These are phyloP conservation scores for Periphyllus acericola DNA, from an alignment of 2,888 invertebrate genomes.

Conservation along the genomic window DNA sequence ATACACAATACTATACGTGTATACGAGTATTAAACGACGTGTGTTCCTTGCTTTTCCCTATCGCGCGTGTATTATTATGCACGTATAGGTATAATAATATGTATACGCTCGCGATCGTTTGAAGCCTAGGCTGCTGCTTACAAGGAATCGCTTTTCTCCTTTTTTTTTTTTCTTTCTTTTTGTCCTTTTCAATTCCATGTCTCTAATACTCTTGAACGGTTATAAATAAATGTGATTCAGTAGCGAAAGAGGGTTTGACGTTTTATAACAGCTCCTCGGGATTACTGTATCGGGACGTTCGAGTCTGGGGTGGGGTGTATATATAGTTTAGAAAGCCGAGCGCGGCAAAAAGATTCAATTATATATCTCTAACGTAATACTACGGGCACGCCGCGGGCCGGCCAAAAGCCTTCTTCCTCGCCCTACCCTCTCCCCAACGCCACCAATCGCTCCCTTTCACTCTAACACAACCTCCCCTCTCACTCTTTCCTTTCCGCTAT, in stretches of 20 bases:
- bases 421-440: slow-evolving; percentile 12
- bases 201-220: slow-evolving; percentile 61
- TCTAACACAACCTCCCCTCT: neutral
- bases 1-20: neutral
- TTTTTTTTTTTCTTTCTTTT: slow-evolving; percentile 23
- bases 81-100: neutral
- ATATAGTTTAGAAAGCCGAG: slow-evolving; percentile 49
- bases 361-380: slow-evolving; percentile 56
- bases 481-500: neutral
- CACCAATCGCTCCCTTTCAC: slow-evolving; percentile 8
- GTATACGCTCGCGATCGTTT: neutral
- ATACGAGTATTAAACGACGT: slow-evolving; percentile 19
- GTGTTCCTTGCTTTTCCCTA: slow-evolving; percentile 19
- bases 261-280: slow-evolving; percentile 61
- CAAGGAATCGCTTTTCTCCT: slow-evolving; percentile 25
- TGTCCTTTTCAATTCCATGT: slow-evolving; percentile 53
- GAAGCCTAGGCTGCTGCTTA: neutral
- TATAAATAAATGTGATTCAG: slow-evolving; percentile 62
- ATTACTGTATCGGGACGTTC: slow-evolving; percentile 44
- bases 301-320: slow-evolving; percentile 29
- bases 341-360: slow-evolving; percentile 60
- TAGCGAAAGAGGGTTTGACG: slow-evolving; percentile 61
- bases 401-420: slow-evolving; percentile 40
- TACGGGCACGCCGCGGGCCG: slow-evolving; percentile 31
- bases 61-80: neutral